A percentile compares a stretch with the other conserved stretches of the same genome.
Conservation (phyloP, 1,140 invertebrate species). For the Coenobita brevimanus region DNA sequence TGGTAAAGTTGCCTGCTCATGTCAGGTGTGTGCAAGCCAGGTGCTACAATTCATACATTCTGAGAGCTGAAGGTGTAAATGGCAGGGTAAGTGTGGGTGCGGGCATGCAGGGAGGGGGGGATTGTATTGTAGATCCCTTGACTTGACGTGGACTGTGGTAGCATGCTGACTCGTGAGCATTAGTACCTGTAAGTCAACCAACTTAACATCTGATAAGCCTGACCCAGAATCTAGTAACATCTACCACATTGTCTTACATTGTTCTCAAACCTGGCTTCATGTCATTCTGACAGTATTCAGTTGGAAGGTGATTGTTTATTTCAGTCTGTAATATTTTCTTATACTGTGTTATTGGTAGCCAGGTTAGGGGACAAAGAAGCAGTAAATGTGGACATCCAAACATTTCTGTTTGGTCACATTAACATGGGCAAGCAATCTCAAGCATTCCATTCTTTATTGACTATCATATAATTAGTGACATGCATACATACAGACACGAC, state of each 20-base stretch:
- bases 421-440: conserved; percentile 27
- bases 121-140: background rate
- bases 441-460: conserved; percentile 15
- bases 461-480: background rate
- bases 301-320: background rate
- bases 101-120: background rate
- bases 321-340: conserved; percentile 4
- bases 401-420: background rate
- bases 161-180: conserved; percentile 47
- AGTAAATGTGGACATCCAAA: conserved; percentile 48
- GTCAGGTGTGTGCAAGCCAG: no score
- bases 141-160: conserved; percentile 49
- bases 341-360: background rate
- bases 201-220: conserved; percentile 37
- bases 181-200: conserved; percentile 64
- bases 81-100: background rate
- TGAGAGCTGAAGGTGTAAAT: no score
- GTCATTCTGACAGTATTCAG: conserved; percentile 3
- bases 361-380: conserved; percentile 24
- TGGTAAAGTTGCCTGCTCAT: no score
- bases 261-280: conserved; percentile 41
- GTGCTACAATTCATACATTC: no score
- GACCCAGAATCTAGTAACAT: conserved; percentile 9
- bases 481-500: no score
- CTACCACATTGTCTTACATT: conserved; percentile 11